Evolutionary conservation across 1,140 invertebrate species (phyloP).

Genomic region (Elysia chlorotica): DNA sequence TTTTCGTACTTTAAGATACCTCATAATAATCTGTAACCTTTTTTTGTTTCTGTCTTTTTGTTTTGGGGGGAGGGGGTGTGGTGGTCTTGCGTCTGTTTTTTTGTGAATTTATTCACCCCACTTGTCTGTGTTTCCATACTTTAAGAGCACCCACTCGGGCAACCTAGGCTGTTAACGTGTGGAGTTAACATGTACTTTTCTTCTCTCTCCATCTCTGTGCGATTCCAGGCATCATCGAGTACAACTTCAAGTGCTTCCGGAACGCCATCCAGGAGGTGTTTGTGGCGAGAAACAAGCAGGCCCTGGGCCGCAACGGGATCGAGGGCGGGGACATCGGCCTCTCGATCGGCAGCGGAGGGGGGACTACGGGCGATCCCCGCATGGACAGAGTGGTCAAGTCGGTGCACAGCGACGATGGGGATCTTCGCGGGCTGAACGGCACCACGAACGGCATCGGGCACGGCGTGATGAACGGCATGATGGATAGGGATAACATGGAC

Average conservation of each 20-base stretch:
- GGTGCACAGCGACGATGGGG: too few species aligned
- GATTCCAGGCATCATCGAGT: slow-evolving; percentile 88
- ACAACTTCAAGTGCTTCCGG: slow-evolving; percentile 93
- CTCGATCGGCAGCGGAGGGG: background rate
- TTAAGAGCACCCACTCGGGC: background rate
- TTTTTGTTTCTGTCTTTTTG: too few species aligned
- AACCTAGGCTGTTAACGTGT: too few species aligned
- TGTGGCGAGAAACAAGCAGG: slow-evolving; percentile 45
- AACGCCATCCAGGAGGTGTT: slow-evolving; percentile 69
- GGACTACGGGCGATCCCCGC: too few species aligned
- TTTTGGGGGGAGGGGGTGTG: background rate
- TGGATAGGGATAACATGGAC: too few species aligned
- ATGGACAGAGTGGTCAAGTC: too few species aligned
- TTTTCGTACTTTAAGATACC: background rate
- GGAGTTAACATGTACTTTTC: background rate
- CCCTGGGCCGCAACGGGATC: background rate
- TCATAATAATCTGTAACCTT: too few species aligned
- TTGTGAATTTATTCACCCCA: background rate
- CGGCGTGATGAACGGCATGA: too few species aligned
- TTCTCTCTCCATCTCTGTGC: slow-evolving; percentile 23
- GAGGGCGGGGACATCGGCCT: background rate
- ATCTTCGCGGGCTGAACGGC: too few species aligned
- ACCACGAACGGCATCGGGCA: too few species aligned
- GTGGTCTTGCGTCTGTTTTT: background rate
- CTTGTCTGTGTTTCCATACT: background rate